Conservation (phyloP, 2,113 vertebrate genomes). For the Gavialis gangeticus region DNA sequence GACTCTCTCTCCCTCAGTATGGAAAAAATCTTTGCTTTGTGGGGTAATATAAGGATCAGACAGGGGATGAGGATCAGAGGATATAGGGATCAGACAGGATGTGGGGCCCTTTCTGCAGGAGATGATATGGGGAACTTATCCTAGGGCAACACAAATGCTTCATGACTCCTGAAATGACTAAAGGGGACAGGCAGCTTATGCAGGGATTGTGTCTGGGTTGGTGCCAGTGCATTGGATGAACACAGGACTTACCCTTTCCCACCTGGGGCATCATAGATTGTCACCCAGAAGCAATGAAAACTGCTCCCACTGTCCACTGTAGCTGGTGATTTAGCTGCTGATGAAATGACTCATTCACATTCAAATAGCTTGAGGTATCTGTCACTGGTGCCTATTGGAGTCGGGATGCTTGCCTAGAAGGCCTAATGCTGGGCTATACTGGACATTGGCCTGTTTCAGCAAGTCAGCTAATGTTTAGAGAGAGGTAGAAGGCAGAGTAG, state of each 20-base stretch:
- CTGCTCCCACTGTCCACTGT: neutral
- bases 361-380: neutral
- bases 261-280: neutral
- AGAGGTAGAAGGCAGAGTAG: neutral
- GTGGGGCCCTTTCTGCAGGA: neutral
- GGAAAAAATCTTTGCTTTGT: neutral
- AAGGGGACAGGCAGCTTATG: conserved; percentile 33
- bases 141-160: neutral
- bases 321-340: neutral
- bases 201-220: neutral
- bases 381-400: neutral
- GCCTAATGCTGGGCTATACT: neutral
- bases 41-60: neutral
- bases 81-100: neutral
- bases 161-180: conserved; percentile 28
- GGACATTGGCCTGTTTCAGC: neutral
- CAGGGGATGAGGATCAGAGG: neutral
- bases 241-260: neutral
- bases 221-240: rapidly evolving
- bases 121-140: rapidly evolving
- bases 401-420: neutral
- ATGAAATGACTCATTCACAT: neutral
- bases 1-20: neutral
- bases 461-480: neutral
- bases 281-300: neutral